Evolutionary conservation across 2,797 vertebrate genomes (phyloP).

Genomic region (Alectoris magna): DNA sequence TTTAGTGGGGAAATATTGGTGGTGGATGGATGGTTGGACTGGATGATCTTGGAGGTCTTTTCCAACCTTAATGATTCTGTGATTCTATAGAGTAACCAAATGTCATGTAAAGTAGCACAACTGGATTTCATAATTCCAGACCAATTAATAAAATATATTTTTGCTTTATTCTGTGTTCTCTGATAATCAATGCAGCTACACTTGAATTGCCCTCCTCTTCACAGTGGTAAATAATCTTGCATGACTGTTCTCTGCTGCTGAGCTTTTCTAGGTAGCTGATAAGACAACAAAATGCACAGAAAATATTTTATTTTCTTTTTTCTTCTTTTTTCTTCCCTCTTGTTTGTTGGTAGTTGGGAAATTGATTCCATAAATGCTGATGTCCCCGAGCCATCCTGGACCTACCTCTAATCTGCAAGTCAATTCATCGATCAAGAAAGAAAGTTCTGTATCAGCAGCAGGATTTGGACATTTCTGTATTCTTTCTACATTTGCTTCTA

Average conservation of each 20-base stretch:
- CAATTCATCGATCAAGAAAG: not conserved
- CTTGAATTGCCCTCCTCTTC: not conserved
- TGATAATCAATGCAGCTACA: not conserved
- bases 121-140: not conserved
- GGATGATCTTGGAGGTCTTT: no score
- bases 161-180: not conserved
- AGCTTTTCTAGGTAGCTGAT: not conserved
- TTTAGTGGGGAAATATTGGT: no score
- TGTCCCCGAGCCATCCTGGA: no score
- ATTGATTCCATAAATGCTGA: not conserved
- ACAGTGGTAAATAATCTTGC: not conserved
- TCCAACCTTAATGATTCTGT: no score
- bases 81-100: not conserved
- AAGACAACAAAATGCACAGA: not conserved
- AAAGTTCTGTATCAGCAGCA: not conserved
- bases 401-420: no score
- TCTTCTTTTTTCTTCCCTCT: fast-evolving
- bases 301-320: not conserved
- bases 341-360: not conserved
- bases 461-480: conserved; percentile 6
- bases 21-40: no score
- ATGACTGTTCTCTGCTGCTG: not conserved
- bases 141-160: not conserved
- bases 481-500: not conserved
- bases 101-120: not conserved